Percentiles rank a stretch among this genome's conserved stretches.
Conservation (phyloP, 2,797 vertebrate species). For the Gambelia wislizenii region DNA sequence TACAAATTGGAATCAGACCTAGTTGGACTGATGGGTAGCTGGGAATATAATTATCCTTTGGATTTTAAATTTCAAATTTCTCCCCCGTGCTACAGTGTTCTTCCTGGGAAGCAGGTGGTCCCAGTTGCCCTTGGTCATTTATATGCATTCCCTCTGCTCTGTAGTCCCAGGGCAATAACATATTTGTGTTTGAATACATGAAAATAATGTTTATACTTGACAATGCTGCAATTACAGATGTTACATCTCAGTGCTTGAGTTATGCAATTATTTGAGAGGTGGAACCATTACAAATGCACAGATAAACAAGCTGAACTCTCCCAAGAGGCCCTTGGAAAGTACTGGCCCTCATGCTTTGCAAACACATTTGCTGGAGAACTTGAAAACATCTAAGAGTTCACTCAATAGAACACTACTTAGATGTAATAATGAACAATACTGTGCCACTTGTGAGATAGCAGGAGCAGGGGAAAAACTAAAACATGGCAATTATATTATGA, state of each 20-base stretch:
- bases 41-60: background rate
- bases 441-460: background rate
- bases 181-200: background rate
- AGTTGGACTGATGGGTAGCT: background rate
- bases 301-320: conserved; percentile 7
- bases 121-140: background rate
- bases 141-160: background rate
- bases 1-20: background rate
- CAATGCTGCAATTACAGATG: conserved; percentile 23
- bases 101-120: background rate
- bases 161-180: background rate
- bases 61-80: background rate
- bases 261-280: conserved; percentile 39
- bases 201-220: conserved; percentile 5
- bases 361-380: background rate
- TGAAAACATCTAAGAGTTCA: background rate
- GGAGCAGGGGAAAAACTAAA: background rate
- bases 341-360: background rate
- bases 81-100: background rate
- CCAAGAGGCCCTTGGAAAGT: background rate
- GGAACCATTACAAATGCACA: background rate
- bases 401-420: background rate
- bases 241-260: conserved; percentile 2
- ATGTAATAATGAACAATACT: background rate
- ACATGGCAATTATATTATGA: background rate